Base-by-base conservation (phyloP, 2,888 invertebrate species). In the Lepidochrysops patricia region DNA sequence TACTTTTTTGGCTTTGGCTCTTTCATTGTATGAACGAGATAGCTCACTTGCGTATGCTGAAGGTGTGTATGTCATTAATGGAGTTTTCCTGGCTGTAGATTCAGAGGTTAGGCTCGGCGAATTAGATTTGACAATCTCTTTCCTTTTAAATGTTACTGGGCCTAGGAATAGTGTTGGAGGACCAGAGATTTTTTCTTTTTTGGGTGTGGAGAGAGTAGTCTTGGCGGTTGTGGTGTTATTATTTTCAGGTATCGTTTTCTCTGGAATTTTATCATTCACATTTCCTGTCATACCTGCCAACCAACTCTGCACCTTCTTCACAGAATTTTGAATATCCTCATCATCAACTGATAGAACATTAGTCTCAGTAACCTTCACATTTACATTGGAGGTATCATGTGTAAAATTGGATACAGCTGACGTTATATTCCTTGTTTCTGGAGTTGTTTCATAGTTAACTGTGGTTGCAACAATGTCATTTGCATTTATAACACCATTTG, bases 221-320 rank as follows among this genome's bases (percentile, higher is more conserved):
- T 43, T 19, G 4, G 37, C n/a, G 15, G 29, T 29, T 29, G 1
- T 29, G 9, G 6, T 4, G 9, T 9, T 7, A 4, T 43, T 19
- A 9, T 43, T 23, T 4, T 19, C 43, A 4, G 43, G 19, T 12
- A 9, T 9, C 19, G 2, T 7, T 43, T 43, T 7, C 2, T 43
- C 43, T 19, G 43, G 43, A 4, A 9, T 43, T 9, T 19, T 5
- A 43, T 43, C 19, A 2, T 43, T 19, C 2, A 19, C 7, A 13
- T 43, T 43, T 23, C 12, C 19, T 23, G 9, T 43, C 19, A 43
- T 19, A 1, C 23, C 19, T 9, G 43, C 54, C 12, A 73, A 49
- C 72, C 72, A 73, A 19, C 62, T 66, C 1, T 70, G 64, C 0
- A 72, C 73, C 64, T 70, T 74, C 43, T 64, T 62, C n/a, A 68